Conservation (phyloP, 2,113 vertebrate species). For the Myotis davidii region DNA sequence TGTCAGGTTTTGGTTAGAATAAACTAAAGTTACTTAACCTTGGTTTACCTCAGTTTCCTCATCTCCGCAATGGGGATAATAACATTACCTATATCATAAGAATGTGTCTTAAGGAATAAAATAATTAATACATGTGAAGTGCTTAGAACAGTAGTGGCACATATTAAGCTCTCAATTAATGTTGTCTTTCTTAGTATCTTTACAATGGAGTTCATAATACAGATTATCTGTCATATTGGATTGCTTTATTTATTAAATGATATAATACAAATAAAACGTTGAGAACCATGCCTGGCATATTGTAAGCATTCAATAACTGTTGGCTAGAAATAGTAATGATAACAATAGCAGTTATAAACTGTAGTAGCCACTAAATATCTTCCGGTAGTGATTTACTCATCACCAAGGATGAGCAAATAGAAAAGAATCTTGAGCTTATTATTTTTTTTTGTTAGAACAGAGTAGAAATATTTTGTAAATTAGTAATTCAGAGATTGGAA, state of each 20-base stretch:
- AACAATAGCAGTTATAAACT: background rate
- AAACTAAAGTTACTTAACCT: background rate
- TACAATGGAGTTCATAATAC: background rate
- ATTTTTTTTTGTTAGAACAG: background rate
- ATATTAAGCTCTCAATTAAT: background rate
- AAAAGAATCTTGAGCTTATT: background rate
- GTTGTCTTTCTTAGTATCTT: background rate
- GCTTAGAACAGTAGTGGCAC: background rate
- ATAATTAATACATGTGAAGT: background rate
- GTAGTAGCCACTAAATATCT: background rate
- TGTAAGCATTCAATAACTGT: background rate
- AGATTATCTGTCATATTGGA: background rate
- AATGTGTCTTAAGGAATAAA: background rate
- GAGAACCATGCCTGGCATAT: background rate
- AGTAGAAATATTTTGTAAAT: background rate
- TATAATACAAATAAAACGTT: background rate
- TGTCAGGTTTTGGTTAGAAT: background rate
- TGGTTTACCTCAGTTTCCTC: constrained; percentile 14
- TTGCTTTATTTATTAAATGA: background rate
- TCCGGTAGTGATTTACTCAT: background rate
- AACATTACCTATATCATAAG: background rate
- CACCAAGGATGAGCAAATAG: background rate
- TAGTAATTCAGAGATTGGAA: background rate
- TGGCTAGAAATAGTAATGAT: background rate
- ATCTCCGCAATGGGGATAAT: background rate